Evolutionary conservation across 1,140 invertebrate genomes (phyloP), one percentile per base, ranked within the genome.

Genomic region (Saxidomus purpurata): DNA sequence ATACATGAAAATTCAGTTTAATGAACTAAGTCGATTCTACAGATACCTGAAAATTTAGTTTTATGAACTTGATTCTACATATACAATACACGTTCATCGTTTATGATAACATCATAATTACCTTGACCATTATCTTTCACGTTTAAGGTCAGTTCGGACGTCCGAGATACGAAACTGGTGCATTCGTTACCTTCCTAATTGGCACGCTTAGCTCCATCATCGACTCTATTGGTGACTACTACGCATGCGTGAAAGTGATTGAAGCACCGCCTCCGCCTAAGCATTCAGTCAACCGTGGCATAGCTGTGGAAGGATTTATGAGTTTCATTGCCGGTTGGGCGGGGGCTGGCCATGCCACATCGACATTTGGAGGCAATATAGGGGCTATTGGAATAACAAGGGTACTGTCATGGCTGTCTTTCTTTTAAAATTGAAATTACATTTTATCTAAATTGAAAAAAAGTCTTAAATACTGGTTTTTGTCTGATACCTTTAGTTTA

Each of bases 251-350:
- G 1, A 89, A 91, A 79, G 74, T 91, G 4, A 85, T 82, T 11
- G 85, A 85, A 17, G 92, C 90, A 17, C 91, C 93, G 4, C 87
- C 90, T 13, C 93, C 93, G 22, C 93, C 93, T 0, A 67, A 17
- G 0, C 92, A 87, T 28, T 91, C 89, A 6, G 90, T 93, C 4
- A 93, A 93, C 77, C 28, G 93, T 22, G 93, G 93, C 6, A 98
- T 98, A 43, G 97, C 97, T 9, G 97, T 97, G 0, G 98, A 98
- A 95, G 98, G 98, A 0, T 92, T 98, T 17, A 98, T 98, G 6
- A 98, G 98, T 0, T 95, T 98, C 1, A 93, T 98, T 11, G 97
- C 98, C 0, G 98, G 98, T 0, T 95, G 98, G 0, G 97, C 97
- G 97, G 98, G 98, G 8, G 97, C 94, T 96, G 92, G 97, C 15